A percentile compares a stretch with the other conserved stretches of the same genome.
Evolutionary conservation across 2,113 vertebrate species (phyloP).

Genomic region (Telmatochromis brachygnathus): DNA sequence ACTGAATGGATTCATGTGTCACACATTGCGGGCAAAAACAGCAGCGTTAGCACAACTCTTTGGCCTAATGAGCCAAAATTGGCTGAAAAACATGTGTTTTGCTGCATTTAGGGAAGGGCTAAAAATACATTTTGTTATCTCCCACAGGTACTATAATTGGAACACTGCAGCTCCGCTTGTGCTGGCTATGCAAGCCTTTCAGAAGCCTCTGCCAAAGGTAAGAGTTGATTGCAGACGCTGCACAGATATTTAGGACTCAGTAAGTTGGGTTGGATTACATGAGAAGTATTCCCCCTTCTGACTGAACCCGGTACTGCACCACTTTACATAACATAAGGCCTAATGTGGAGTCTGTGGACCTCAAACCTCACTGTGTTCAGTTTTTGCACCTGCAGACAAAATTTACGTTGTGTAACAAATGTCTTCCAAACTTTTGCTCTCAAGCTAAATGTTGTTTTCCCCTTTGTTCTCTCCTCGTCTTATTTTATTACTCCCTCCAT

Average conservation of each 20-base stretch:
- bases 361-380: not conserved
- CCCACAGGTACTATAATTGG: slow-evolving; percentile 92
- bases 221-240: not conserved
- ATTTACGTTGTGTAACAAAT: not conserved
- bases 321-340: not conserved
- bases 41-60: not conserved
- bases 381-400: not conserved
- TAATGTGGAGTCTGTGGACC: not conserved
- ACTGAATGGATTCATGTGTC: not conserved
- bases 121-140: not conserved
- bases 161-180: slow-evolving; percentile 87
- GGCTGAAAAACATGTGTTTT: not conserved
- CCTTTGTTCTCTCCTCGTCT: slow-evolving; percentile 21
- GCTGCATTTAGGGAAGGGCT: not conserved
- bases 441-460: slow-evolving; percentile 6
- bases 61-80: not conserved
- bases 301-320: not conserved
- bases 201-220: slow-evolving; percentile 97
- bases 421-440: not conserved
- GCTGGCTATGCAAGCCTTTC: slow-evolving; percentile 93
- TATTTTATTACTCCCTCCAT: not conserved
- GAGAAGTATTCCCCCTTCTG: not conserved
- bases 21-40: not conserved
- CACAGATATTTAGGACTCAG: not conserved
- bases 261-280: not conserved